A percentile compares a stretch with the other conserved stretches of the same genome.
Evolutionary conservation across 2,113 vertebrate species (phyloP).

Genomic region (Saccopteryx bilineata): DNA sequence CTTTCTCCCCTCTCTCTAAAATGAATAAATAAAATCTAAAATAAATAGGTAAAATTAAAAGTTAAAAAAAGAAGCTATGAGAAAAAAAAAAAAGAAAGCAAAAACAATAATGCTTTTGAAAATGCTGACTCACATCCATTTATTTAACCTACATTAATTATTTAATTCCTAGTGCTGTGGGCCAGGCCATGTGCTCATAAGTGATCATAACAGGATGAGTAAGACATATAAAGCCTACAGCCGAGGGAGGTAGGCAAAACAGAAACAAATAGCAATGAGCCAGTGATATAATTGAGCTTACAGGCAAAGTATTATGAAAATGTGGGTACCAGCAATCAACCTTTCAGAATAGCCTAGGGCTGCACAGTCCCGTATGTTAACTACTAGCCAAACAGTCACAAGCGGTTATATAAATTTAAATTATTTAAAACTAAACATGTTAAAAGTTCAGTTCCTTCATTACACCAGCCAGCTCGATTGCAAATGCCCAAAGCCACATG

Average conservation of each 20-base stretch:
- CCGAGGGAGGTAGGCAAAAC: not conserved
- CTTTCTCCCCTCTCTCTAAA: no score
- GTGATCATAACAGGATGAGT: not conserved
- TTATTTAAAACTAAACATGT: constrained; percentile 21
- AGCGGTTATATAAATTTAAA: not conserved
- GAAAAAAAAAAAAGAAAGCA: not conserved
- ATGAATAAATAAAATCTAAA: no score
- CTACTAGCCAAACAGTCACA: not conserved
- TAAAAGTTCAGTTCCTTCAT: not conserved
- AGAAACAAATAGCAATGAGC: not conserved
- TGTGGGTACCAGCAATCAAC: not conserved
- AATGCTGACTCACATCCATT: not conserved
- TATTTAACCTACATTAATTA: not conserved
- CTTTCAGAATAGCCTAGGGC: not conserved
- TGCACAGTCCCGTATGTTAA: not conserved
- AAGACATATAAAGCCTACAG: not conserved
- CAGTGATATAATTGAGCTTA: not conserved
- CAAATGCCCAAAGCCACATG: not conserved
- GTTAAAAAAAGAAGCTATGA: no score
- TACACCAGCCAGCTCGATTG: not conserved
- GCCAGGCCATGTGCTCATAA: not conserved
- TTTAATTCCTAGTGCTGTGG: not conserved
- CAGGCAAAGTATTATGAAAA: not conserved
- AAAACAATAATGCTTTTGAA: not conserved
- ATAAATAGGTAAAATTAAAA: no score